A percentile compares a stretch with the other conserved stretches of the same genome.
These are phyloP conservation scores for Ornithorhynchus anatinus DNA, from an alignment of 2,113 vertebrate species.

Conservation along the genomic window DNA sequence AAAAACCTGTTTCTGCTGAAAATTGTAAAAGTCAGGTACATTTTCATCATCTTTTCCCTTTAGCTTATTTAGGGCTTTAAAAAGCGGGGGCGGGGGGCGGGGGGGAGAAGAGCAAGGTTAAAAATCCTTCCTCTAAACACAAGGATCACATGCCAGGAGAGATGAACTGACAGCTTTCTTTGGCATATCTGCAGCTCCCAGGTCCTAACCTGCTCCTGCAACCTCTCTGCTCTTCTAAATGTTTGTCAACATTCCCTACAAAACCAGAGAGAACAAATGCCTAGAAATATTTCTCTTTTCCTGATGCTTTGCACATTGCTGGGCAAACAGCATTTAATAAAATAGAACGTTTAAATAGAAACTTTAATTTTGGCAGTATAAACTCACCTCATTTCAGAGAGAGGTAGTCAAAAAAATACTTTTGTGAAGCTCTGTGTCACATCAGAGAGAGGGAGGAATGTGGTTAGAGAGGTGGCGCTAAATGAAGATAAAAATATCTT, in stretches of 20 bases:
- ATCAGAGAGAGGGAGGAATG: conserved; percentile 21
- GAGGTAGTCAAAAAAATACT: conserved; percentile 54
- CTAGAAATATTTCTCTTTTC: conserved; percentile 40
- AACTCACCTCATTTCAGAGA: conserved; percentile 59
- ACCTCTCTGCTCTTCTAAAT: conserved; percentile 68
- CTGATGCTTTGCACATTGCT: conserved; percentile 48
- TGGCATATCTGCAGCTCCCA: conserved; percentile 48
- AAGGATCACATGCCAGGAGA: conserved; percentile 46
- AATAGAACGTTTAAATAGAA: conserved; percentile 53
- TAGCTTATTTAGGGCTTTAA: conserved; percentile 39
- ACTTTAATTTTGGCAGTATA: conserved; percentile 60
- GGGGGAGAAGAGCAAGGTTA: conserved; percentile 32
- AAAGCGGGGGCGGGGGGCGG: conserved; percentile 29
- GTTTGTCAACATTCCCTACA: conserved; percentile 73
- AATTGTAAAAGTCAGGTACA: conserved; percentile 47
- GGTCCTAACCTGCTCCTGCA: conserved; percentile 60
- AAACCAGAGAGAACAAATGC: conserved; percentile 46
- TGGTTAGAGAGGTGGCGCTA: conserved; percentile 48
- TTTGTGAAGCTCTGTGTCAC: conserved; percentile 43
- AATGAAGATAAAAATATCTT: conserved; percentile 49
- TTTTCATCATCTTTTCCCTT: conserved; percentile 36
- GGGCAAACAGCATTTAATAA: conserved; percentile 60
- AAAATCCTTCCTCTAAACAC: conserved; percentile 26
- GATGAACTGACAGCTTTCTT: conserved; percentile 52
- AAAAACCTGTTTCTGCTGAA: conserved; percentile 44